Percentiles rank a stretch among this genome's conserved stretches.
Conservation (phyloP, 2,797 vertebrate species). For the Poeciliopsis paucimaculata region DNA sequence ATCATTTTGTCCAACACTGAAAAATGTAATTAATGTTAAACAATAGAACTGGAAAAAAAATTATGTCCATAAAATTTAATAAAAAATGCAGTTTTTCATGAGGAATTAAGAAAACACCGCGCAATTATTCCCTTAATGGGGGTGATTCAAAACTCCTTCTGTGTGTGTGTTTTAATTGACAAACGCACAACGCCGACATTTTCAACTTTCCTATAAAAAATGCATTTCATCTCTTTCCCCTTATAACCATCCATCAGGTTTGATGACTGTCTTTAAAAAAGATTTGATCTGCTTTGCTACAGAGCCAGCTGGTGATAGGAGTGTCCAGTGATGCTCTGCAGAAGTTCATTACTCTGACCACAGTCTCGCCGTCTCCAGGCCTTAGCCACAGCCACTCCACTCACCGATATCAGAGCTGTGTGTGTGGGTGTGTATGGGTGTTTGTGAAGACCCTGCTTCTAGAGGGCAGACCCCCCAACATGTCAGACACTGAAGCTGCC, state of each 20-base stretch:
- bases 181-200: background rate
- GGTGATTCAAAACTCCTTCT: no score
- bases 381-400: slow-evolving; percentile 56
- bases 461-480: slow-evolving; percentile 72
- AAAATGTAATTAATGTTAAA: background rate
- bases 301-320: slow-evolving; percentile 52
- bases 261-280: slow-evolving; percentile 25
- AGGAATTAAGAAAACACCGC: no score
- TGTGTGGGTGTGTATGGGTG: slow-evolving; percentile 24
- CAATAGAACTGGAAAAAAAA: background rate
- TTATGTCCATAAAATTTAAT: no score
- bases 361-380: slow-evolving; percentile 72
- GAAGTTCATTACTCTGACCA: slow-evolving; percentile 67
- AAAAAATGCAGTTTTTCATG: no score
- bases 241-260: slow-evolving; percentile 27
- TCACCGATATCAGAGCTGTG: slow-evolving; percentile 42
- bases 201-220: background rate
- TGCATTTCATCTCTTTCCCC: slow-evolving; percentile 26
- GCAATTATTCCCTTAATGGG: background rate
- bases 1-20: background rate
- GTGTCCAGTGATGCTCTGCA: slow-evolving; percentile 72
- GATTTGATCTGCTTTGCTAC: slow-evolving; percentile 57
- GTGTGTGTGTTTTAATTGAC: background rate
- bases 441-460: slow-evolving; percentile 40
- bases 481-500: slow-evolving; percentile 79